Conservation (phyloP, 1,140 invertebrate genomes). For the Agrypnia vestita region DNA sequence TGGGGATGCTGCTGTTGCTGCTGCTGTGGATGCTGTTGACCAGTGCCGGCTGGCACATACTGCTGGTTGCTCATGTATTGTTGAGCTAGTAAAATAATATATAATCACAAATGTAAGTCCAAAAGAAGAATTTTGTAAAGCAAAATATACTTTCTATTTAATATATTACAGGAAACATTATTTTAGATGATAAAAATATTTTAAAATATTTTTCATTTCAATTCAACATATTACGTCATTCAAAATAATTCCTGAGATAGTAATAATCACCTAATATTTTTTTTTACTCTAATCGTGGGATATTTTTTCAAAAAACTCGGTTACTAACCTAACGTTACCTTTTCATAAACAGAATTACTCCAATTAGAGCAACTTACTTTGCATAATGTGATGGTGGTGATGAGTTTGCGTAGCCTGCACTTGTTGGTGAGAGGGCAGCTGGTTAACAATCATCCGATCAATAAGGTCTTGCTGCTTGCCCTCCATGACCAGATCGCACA, state of each 20-base stretch:
- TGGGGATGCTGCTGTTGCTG: slow-evolving; percentile 60
- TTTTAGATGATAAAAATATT: too few relatives aligned
- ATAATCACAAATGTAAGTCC: not conserved
- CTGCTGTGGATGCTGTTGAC: slow-evolving; percentile 64
- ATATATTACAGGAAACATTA: too few relatives aligned
- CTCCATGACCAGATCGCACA: slow-evolving; percentile 57
- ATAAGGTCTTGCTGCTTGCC: slow-evolving; percentile 50
- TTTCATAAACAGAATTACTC: too few relatives aligned
- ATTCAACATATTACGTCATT: too few relatives aligned
- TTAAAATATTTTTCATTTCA: too few relatives aligned
- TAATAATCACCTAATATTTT: too few relatives aligned
- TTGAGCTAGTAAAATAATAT: slow-evolving; percentile 42
- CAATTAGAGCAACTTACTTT: slow-evolving; percentile 35
- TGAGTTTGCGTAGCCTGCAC: slow-evolving; percentile 51
- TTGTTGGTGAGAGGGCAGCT: slow-evolving; percentile 32
- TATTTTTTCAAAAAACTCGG: too few relatives aligned
- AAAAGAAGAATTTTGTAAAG: not conserved
- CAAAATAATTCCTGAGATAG: too few relatives aligned
- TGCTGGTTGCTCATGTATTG: slow-evolving; percentile 51
- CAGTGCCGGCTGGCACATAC: slow-evolving; percentile 43
- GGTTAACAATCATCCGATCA: slow-evolving; percentile 50
- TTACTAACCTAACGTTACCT: not conserved
- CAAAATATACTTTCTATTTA: not conserved
- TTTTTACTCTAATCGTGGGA: too few relatives aligned
- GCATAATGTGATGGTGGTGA: slow-evolving; percentile 54